Evolutionary conservation across 2,888 invertebrate species (phyloP).

Genomic region (Yponomeuta evonymella): DNA sequence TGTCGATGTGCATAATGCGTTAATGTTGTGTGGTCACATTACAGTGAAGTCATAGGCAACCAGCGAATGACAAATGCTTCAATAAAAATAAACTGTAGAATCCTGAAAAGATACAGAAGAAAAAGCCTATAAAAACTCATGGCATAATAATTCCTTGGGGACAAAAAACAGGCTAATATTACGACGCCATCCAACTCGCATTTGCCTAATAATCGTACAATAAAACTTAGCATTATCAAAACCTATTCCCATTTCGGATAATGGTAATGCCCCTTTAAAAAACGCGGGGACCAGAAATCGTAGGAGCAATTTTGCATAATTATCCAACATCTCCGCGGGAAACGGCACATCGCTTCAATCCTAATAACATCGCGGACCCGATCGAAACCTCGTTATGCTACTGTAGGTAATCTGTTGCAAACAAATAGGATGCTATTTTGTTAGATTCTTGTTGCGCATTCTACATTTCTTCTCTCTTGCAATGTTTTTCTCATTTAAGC

Average conservation of each 20-base stretch:
- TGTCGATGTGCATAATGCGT: slow-evolving; percentile 43
- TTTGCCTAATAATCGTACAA: slow-evolving; percentile 62
- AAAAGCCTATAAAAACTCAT: slow-evolving; percentile 11
- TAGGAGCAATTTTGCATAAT: slow-evolving; percentile 75
- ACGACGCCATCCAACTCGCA: slow-evolving; percentile 44
- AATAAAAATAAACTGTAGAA: not conserved
- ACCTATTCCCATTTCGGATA: slow-evolving; percentile 70
- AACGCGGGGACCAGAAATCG: slow-evolving; percentile 68
- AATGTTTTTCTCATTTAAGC: slow-evolving; percentile 13
- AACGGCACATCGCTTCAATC: slow-evolving; percentile 62
- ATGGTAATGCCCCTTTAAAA: slow-evolving; percentile 65
- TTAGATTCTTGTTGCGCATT: slow-evolving; percentile 29
- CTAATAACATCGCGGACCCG: slow-evolving; percentile 66
- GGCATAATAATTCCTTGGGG: slow-evolving; percentile 31
- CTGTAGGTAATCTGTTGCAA: slow-evolving; percentile 51
- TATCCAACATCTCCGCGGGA: slow-evolving; percentile 54
- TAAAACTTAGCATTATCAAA: slow-evolving; percentile 70
- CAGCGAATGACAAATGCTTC: slow-evolving; percentile 28
- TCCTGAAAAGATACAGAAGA: not conserved
- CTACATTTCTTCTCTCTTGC: slow-evolving; percentile 23
- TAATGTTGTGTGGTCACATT: slow-evolving; percentile 60
- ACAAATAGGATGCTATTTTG: slow-evolving; percentile 55
- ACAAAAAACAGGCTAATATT: slow-evolving; percentile 49
- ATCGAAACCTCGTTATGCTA: slow-evolving; percentile 68
- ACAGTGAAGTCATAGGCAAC: slow-evolving; percentile 65